These are phyloP conservation scores for Drosophila pseudotakahashii DNA, from an alignment of 2,888 invertebrate genomes.

Conservation along the genomic window DNA sequence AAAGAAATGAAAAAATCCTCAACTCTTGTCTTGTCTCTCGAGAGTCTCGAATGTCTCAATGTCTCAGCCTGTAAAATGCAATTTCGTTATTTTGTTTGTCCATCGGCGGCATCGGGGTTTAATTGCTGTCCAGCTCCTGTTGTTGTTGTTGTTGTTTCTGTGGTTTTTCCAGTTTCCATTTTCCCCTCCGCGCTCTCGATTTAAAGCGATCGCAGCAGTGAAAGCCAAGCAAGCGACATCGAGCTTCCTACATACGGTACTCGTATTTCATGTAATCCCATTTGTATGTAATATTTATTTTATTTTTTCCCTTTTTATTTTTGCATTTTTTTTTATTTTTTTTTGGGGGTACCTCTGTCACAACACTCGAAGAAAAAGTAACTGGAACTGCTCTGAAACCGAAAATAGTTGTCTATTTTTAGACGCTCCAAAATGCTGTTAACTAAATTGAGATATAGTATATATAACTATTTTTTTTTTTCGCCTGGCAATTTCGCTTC, in stretches of 20 bases:
- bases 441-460: constrained; percentile 13
- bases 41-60: constrained; percentile 20
- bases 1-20: constrained; percentile 3
- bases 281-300: constrained; percentile 10
- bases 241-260: constrained; percentile 36
- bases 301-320: constrained; percentile 3
- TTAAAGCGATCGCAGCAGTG: constrained; percentile 54
- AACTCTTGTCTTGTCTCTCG: constrained; percentile 13
- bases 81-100: constrained; percentile 75
- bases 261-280: constrained; percentile 10
- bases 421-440: constrained; percentile 11
- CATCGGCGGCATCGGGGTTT: constrained; percentile 54
- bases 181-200: constrained; percentile 8
- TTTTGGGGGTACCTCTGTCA: constrained; percentile 18
- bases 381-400: constrained; percentile 32
- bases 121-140: constrained; percentile 57
- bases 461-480: constrained; percentile 7
- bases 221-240: constrained; percentile 61
- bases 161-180: constrained; percentile 68
- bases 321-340: too few relatives aligned
- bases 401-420: constrained; percentile 43
- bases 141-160: constrained; percentile 27
- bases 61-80: constrained; percentile 61
- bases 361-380: background rate
- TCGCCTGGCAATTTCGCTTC: constrained; percentile 27